These are phyloP conservation scores for Spondyliosoma cantharus DNA, from an alignment of 2,797 vertebrate species.

Conservation along the genomic window DNA sequence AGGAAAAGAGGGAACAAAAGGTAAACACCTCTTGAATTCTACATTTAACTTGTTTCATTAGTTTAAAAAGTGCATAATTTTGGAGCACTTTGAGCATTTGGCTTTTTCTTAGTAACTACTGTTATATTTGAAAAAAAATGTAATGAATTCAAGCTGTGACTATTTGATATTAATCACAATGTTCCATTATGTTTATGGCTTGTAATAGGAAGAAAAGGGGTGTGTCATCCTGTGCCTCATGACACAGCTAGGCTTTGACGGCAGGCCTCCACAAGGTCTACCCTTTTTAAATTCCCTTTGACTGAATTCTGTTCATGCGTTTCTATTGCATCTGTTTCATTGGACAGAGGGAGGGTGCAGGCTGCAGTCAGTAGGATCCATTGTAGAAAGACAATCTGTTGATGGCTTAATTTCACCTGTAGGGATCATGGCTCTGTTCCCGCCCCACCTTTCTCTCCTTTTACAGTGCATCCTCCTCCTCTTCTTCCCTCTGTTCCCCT, in stretches of 20 bases:
- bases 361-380: slow-evolving; percentile 87
- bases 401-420: slow-evolving; percentile 90
- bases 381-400: slow-evolving; percentile 71
- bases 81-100: slow-evolving; percentile 92
- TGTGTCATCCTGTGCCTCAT: slow-evolving; percentile 99
- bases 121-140: slow-evolving; percentile 71
- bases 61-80: slow-evolving; percentile 85
- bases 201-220: slow-evolving; percentile 99
- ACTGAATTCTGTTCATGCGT: slow-evolving; percentile 99
- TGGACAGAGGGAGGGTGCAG: slow-evolving; percentile 91
- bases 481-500: slow-evolving; percentile 72
- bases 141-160: slow-evolving; percentile 96
- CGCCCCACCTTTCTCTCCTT: slow-evolving; percentile 55
- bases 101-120: slow-evolving; percentile 78
- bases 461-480: slow-evolving; percentile 65
- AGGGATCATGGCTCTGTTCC: slow-evolving; percentile 88
- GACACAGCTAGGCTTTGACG: slow-evolving; percentile 99
- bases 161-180: slow-evolving; percentile 99
- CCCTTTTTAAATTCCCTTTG: slow-evolving; percentile 99
- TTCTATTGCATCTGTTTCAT: slow-evolving; percentile 98
- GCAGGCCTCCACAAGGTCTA: slow-evolving; percentile 99
- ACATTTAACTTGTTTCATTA: slow-evolving; percentile 69
- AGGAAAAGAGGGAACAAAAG: slow-evolving; percentile 95
- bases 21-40: slow-evolving; percentile 94
- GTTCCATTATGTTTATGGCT: slow-evolving; percentile 99